Conservation (phyloP, 2,113 vertebrate genomes). For the Mesoclemmys tuberculata region DNA sequence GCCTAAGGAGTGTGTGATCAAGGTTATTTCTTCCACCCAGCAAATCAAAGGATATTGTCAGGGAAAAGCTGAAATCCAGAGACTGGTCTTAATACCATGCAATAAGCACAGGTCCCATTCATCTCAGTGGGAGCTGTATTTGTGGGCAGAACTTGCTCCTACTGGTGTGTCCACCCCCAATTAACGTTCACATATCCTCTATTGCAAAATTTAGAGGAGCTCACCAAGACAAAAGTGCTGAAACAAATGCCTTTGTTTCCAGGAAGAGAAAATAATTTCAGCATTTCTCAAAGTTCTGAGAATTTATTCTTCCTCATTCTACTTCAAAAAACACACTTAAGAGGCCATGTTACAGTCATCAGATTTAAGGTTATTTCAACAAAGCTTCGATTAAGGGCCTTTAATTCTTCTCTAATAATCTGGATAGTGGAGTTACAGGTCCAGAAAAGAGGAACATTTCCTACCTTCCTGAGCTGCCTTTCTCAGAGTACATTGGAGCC, state of each 20-base stretch:
- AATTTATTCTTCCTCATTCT: background rate
- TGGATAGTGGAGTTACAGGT: background rate
- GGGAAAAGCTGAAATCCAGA: background rate
- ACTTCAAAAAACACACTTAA: background rate
- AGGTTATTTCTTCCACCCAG: conserved; percentile 36
- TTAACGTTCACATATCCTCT: background rate
- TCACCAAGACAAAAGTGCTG: fast-evolving
- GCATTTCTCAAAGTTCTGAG: fast-evolving
- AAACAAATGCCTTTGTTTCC: background rate
- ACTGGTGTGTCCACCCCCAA: background rate
- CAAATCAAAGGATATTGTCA: background rate
- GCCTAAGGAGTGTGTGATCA: conserved; percentile 3
- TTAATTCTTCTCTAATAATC: background rate
- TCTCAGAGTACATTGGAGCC: background rate
- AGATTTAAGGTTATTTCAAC: background rate
- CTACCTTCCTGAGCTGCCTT: background rate
- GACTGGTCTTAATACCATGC: background rate
- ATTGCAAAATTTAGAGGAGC: background rate
- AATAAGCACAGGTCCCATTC: background rate
- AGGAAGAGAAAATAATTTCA: background rate
- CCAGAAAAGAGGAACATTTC: background rate
- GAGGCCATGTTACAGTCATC: too few relatives aligned
- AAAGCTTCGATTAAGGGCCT: background rate
- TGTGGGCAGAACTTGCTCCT: background rate
- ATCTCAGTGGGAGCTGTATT: background rate